Evolutionary conservation across 1,140 invertebrate species (phyloP), one percentile per base, ranked within the genome.

Genomic region (Musca vetustissima): DNA sequence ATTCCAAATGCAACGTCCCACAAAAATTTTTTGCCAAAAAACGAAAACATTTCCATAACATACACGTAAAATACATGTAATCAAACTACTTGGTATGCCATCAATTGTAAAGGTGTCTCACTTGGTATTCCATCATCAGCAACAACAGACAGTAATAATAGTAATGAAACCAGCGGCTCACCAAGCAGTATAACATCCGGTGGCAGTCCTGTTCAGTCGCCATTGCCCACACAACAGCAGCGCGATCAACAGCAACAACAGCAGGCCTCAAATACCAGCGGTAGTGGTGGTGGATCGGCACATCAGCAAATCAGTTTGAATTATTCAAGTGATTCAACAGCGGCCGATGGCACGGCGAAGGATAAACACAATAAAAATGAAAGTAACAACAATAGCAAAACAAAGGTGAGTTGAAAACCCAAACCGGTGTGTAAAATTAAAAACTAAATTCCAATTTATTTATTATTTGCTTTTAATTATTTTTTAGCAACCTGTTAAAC

Each of bases 141-240:
- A n/a, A 92, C 91, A 69, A 93, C 91, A 15, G 92, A 93, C 73
- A 91, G 89, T 75, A 91, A 91, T 76, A 91, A 92, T 79, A 92
- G 90, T 80, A 92, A 92, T 80, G 90, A 90, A 84, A 91, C 90
- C 13, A 89, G 88, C 66, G 91, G 90, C 70, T 93, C 92, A 65
- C 93, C 92, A 36, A 91, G 91, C 71, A 95, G 92, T 67, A 92
- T 88, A 76, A 92, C 90, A 72, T 95, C 90, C 52, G 83, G 82
- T 69, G 73, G 84, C 73, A 78, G 83, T 82, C 84, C 87, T 68
- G 77, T 85, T 25, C 81, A 84, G 72, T 86, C 89, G 55, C 89
- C 88, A 47, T 81, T 83, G 70, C 83, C 73, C 28, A 61, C 69
- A 65, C 70, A 71, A 17, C 73, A 75, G 53, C 24, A 43, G 49